These are phyloP conservation scores for Takifugu ocellatus DNA, from an alignment of 2,797 vertebrate genomes.

Conservation along the genomic window DNA sequence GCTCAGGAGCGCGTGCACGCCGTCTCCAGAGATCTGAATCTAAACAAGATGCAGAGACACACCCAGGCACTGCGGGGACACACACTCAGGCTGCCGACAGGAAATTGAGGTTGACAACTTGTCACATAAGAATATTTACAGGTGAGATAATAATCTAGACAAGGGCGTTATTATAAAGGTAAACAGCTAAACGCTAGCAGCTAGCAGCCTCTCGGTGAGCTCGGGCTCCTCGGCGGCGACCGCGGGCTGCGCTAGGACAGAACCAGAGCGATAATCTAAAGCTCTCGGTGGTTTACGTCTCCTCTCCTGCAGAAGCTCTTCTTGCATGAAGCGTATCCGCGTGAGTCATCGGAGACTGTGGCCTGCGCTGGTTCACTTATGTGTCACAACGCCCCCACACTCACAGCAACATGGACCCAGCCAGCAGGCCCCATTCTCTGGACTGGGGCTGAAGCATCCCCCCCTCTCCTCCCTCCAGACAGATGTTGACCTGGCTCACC, in stretches of 20 bases:
- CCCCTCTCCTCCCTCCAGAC: constrained; percentile 61
- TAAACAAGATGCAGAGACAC: constrained; percentile 59
- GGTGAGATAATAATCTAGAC: constrained; percentile 60
- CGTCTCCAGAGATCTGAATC: constrained; percentile 50
- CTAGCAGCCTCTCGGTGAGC: background rate
- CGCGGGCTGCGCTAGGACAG: constrained; percentile 25
- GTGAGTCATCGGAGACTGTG: constrained; percentile 67
- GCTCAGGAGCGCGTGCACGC: constrained; percentile 44
- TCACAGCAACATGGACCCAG: constrained; percentile 47
- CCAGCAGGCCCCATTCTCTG: constrained; percentile 49
- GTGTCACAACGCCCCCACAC: constrained; percentile 63
- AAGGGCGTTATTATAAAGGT: constrained; percentile 38
- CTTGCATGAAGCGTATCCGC: constrained; percentile 43
- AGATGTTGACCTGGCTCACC: constrained; percentile 76
- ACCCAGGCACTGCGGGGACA: constrained; percentile 51
- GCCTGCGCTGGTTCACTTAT: constrained; percentile 62
- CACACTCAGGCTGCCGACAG: constrained; percentile 62
- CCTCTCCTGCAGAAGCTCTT: constrained; percentile 33
- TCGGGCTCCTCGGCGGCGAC: constrained; percentile 21
- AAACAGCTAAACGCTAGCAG: constrained; percentile 14
- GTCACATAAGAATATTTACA: constrained; percentile 63
- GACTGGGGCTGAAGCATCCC: constrained; percentile 29
- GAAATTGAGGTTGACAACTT: constrained; percentile 71
- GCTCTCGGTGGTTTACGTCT: constrained; percentile 36
- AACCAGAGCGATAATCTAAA: constrained; percentile 26